These are phyloP conservation scores for Gavia stellata DNA, from an alignment of 2,113 vertebrate species.

Conservation along the genomic window DNA sequence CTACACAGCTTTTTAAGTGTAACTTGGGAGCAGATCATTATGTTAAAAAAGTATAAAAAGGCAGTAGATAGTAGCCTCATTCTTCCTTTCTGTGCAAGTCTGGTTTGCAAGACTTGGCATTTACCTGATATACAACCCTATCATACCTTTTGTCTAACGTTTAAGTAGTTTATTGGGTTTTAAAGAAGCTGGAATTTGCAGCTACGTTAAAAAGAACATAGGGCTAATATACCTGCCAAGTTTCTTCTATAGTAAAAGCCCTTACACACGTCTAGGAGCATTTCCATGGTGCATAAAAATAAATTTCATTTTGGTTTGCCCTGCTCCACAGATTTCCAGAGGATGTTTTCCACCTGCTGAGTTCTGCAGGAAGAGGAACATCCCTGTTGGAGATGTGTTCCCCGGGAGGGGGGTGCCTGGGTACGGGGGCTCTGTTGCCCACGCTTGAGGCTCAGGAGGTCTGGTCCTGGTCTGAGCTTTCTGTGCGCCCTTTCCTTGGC, in stretches of 20 bases:
- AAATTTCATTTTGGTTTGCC: not conserved
- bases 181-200: not conserved
- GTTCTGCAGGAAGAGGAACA: not conserved
- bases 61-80: not conserved
- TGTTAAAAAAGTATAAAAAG: not conserved
- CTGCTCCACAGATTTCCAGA: not conserved
- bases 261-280: not conserved
- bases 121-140: not conserved
- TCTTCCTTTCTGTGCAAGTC: not conserved
- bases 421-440: fast-evolving
- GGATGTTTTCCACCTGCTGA: not conserved
- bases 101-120: not conserved
- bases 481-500: not conserved
- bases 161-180: not conserved
- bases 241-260: not conserved
- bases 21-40: not conserved
- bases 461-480: not conserved
- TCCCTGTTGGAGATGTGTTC: not conserved
- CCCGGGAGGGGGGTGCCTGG: not conserved
- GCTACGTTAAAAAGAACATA: not conserved
- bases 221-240: not conserved
- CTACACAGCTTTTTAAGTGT: not conserved
- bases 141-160: not conserved
- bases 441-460: not conserved
- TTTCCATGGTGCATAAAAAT: not conserved